phyloP scores from a whole-genome alignment of 2,797 vertebrate species.

The Hemitrygon akajei region DNA sequence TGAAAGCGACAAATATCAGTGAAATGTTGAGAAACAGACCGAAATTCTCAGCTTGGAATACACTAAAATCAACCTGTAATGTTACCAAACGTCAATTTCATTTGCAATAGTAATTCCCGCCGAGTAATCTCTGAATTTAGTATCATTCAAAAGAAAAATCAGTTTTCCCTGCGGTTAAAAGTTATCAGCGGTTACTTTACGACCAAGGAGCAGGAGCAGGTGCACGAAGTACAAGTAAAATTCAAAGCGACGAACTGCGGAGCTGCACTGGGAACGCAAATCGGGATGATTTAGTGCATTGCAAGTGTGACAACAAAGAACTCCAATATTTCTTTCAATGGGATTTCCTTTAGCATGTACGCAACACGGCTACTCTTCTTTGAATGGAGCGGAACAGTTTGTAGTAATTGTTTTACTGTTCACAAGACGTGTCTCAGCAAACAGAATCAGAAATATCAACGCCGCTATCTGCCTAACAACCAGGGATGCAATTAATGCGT shows the following conservation, averaged over 20 bases:
- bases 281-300: background rate
- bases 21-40: background rate
- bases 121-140: background rate
- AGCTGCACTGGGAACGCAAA: background rate
- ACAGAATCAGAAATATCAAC: conserved; percentile 49
- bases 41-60: background rate
- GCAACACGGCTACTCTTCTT: conserved; percentile 46
- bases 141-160: background rate
- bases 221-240: background rate
- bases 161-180: background rate
- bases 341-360: conserved; percentile 46
- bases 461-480: conserved; percentile 53
- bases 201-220: background rate
- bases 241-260: background rate
- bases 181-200: background rate
- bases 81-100: background rate
- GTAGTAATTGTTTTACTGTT: conserved; percentile 45
- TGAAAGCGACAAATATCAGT: background rate
- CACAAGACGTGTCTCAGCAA: conserved; percentile 47
- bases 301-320: conserved; percentile 13
- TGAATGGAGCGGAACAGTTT: conserved; percentile 50
- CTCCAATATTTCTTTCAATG: conserved; percentile 36
- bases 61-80: background rate
- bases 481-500: conserved; percentile 43
- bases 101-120: background rate